Evolutionary conservation across 1,140 invertebrate species (phyloP).

Genomic region (Sipha flava): DNA sequence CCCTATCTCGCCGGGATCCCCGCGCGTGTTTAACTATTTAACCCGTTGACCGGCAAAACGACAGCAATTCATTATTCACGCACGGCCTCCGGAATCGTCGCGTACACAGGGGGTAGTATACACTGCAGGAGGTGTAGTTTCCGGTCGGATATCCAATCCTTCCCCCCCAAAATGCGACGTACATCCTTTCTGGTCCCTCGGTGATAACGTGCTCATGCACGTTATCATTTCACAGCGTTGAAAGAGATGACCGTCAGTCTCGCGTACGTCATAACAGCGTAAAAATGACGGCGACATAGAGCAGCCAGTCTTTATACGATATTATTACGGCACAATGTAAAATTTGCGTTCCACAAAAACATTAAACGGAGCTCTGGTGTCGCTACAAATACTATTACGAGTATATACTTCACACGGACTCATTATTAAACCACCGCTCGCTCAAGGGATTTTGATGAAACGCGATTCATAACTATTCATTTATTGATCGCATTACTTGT

Average conservation of each 20-base stretch:
- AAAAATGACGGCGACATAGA: neutral
- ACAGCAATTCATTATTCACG: conserved; percentile 23
- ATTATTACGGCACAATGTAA: too few species aligned
- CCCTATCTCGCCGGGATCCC: conserved; percentile 24
- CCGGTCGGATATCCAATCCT: conserved; percentile 12
- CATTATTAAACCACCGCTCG: too few species aligned
- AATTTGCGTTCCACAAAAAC: too few species aligned
- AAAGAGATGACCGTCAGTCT: neutral
- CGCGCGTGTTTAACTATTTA: conserved; percentile 21
- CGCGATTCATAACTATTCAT: too few species aligned
- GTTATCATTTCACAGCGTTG: neutral
- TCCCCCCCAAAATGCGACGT: neutral
- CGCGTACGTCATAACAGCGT: neutral
- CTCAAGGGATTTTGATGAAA: too few species aligned
- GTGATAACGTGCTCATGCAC: neutral
- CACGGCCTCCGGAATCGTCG: neutral
- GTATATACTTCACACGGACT: too few species aligned
- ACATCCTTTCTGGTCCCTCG: neutral
- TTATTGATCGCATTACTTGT: too few species aligned
- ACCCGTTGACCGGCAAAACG: conserved; percentile 28
- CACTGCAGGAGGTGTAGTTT: neutral
- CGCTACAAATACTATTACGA: too few species aligned
- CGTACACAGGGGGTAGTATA: neutral
- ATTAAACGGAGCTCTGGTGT: too few species aligned
- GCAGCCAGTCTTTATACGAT: too few species aligned